Percentiles rank a stretch among this genome's conserved stretches.
phyloP scores from a whole-genome alignment of 2,113 vertebrate species.

The Siphamia tubifer region DNA sequence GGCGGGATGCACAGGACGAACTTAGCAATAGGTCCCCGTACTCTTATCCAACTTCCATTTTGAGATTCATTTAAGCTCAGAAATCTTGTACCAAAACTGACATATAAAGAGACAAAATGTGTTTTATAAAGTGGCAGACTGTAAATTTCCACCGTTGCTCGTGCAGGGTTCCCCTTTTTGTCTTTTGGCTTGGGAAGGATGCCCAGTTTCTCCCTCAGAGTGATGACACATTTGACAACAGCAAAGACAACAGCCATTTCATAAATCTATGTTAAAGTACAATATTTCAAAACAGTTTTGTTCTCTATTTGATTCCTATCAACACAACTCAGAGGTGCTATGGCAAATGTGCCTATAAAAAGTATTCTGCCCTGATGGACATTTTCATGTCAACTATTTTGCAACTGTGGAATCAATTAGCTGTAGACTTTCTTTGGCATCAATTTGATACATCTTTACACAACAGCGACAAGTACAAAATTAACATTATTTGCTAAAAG shows the following conservation, averaged over 20 bases:
- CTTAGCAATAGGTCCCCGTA: constrained; percentile 28
- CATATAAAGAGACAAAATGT: constrained; percentile 40
- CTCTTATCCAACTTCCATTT: constrained; percentile 1
- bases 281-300: constrained; percentile 17
- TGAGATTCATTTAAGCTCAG: constrained; percentile 3
- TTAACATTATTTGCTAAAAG: neutral
- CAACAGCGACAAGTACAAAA: neutral
- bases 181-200: neutral
- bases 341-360: constrained; percentile 27
- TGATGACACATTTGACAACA: constrained; percentile 49
- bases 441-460: neutral
- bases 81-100: constrained; percentile 51
- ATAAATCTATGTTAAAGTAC: constrained; percentile 28
- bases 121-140: constrained; percentile 36
- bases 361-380: constrained; percentile 11
- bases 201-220: constrained; percentile 3
- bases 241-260: constrained; percentile 37
- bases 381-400: constrained; percentile 7
- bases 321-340: constrained; percentile 12
- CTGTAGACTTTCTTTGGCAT: neutral
- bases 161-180: neutral
- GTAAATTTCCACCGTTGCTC: constrained; percentile 34
- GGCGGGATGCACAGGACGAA: constrained; percentile 40
- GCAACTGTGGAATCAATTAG: constrained; percentile 3
- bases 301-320: neutral